Conservation (phyloP, 2,888 invertebrate species). For the Philaethria dido region DNA sequence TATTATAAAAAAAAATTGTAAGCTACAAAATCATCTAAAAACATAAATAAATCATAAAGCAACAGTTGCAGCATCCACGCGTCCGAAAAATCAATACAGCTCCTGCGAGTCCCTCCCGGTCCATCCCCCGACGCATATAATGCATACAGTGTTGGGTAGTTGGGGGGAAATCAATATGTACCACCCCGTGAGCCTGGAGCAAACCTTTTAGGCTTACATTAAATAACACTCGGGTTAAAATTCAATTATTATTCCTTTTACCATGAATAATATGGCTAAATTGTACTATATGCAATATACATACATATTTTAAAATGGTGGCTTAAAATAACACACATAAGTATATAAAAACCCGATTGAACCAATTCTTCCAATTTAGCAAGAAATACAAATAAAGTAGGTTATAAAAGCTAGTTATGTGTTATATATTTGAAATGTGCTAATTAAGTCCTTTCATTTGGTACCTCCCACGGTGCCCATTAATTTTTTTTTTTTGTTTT, state of each 20-base stretch:
- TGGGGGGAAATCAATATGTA: conserved; percentile 13
- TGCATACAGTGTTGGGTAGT: conserved; percentile 1
- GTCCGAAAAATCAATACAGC: conserved; percentile 10
- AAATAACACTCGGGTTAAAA: neutral
- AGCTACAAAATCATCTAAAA: neutral
- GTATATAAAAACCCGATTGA: too few relatives aligned
- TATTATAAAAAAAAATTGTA: too few relatives aligned
- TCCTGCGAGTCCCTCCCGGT: conserved; percentile 6
- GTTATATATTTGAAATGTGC: too few relatives aligned
- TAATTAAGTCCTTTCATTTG: too few relatives aligned
- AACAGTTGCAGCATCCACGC: neutral
- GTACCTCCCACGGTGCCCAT: too few relatives aligned
- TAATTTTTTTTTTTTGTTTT: too few relatives aligned
- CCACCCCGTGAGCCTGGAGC: conserved; percentile 3
- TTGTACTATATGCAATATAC: too few relatives aligned
- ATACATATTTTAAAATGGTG: too few relatives aligned
- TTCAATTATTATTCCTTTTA: neutral
- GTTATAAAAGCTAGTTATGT: too few relatives aligned
- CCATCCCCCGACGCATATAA: conserved; percentile 11
- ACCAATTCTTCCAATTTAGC: too few relatives aligned
- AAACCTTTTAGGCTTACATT: neutral
- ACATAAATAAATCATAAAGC: neutral
- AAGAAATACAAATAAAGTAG: too few relatives aligned
- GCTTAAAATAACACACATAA: too few relatives aligned
- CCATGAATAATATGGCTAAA: neutral